Conservation (phyloP, 2,797 vertebrate genomes). For the Dryobates pubescens region DNA sequence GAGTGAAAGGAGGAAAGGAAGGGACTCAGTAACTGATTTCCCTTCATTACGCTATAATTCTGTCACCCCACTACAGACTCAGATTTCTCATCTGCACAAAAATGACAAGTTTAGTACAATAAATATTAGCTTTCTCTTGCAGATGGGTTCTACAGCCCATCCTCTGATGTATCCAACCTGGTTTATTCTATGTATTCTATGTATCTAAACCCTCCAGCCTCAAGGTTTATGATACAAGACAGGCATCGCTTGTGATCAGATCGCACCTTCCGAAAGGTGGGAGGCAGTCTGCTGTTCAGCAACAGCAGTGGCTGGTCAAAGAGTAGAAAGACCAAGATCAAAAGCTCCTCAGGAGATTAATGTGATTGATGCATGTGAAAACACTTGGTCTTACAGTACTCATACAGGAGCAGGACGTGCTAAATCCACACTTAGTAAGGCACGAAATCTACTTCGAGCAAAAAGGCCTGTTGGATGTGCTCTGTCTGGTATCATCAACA, state of each 20-base stretch:
- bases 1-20: not conserved
- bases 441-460: not conserved
- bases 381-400: not conserved
- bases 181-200: no score
- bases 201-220: not conserved
- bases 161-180: not conserved
- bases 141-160: not conserved
- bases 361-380: not conserved
- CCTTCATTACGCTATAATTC: not conserved
- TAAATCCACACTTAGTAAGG: not conserved
- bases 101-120: not conserved
- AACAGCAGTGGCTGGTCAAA: fast-evolving
- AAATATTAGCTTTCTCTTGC: not conserved
- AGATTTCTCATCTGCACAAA: not conserved
- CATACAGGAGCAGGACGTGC: not conserved
- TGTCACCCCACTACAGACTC: not conserved
- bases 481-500: not conserved
- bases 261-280: not conserved
- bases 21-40: not conserved
- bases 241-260: not conserved
- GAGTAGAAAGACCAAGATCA: not conserved
- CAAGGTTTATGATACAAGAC: fast-evolving
- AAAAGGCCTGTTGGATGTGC: fast-evolving
- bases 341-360: not conserved
- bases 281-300: not conserved